A percentile compares a stretch with the other conserved stretches of the same genome.
Evolutionary conservation across 2,888 invertebrate genomes (phyloP).

Genomic region (Sesia bembeciformis): DNA sequence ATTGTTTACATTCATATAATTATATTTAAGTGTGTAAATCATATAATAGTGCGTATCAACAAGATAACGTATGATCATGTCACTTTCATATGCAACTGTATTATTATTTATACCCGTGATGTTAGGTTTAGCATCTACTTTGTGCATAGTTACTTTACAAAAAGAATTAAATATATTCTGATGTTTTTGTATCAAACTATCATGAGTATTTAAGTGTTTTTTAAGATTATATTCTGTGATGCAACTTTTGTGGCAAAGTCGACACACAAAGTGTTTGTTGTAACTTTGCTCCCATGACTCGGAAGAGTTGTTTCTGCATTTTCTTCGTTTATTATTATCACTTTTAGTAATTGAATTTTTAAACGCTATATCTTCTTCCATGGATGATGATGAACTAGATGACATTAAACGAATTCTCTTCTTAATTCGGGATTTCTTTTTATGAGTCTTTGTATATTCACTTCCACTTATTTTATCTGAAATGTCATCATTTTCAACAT

Average conservation of each 20-base stretch:
- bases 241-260: slow-evolving; percentile 21
- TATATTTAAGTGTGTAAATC: slow-evolving; percentile 16
- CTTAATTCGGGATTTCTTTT: background rate
- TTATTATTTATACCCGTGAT: slow-evolving; percentile 23
- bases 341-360: too few relatives aligned
- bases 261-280: slow-evolving; percentile 26
- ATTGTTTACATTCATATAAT: background rate
- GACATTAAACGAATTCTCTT: background rate
- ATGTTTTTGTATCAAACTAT: slow-evolving; percentile 18
- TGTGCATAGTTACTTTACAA: slow-evolving; percentile 33
- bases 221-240: slow-evolving; percentile 11
- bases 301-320: too few relatives aligned
- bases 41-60: slow-evolving; percentile 26
- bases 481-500: too few relatives aligned
- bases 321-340: too few relatives aligned
- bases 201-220: slow-evolving; percentile 20
- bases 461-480: too few relatives aligned
- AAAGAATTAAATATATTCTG: slow-evolving; percentile 20
- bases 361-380: slow-evolving; percentile 13
- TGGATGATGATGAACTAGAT: background rate
- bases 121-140: slow-evolving; percentile 36
- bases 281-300: slow-evolving; percentile 22
- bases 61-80: slow-evolving; percentile 30
- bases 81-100: slow-evolving; percentile 28
- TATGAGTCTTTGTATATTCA: background rate